phyloP scores from a whole-genome alignment of 1,140 invertebrate genomes.

The Penaeus japonicus region DNA sequence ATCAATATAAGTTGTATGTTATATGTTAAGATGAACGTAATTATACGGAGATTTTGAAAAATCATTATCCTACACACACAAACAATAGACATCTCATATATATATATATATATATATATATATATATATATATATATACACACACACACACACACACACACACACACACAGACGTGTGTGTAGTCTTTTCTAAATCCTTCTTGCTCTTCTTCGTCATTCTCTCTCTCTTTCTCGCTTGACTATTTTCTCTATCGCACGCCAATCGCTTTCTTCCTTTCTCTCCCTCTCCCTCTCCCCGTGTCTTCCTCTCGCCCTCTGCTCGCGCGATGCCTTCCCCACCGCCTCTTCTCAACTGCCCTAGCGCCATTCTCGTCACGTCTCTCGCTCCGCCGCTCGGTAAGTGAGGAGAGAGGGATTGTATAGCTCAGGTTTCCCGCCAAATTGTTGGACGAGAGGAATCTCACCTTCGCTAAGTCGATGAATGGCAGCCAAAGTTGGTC shows the following conservation, averaged over 20 bases:
- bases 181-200: not conserved
- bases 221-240: not conserved
- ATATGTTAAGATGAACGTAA: no score
- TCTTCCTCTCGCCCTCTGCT: not conserved
- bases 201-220: not conserved
- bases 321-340: not conserved
- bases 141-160: not conserved
- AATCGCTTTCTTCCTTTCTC: not conserved
- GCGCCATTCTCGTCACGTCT: not conserved
- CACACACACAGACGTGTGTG: not conserved
- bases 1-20: no score
- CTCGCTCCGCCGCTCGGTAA: not conserved
- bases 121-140: not conserved
- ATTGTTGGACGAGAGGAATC: constrained; percentile 1
- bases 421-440: constrained; percentile 4
- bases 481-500: not conserved
- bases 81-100: no score
- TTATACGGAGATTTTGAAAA: no score
- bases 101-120: not conserved
- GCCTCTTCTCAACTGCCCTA: not conserved
- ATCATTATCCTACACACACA: no score
- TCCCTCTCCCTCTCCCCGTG: not conserved
- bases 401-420: not conserved
- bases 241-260: not conserved
- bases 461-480: constrained; percentile 4